Evolutionary conservation across 2,797 vertebrate genomes (phyloP).

Genomic region (Babyrousa celebensis): DNA sequence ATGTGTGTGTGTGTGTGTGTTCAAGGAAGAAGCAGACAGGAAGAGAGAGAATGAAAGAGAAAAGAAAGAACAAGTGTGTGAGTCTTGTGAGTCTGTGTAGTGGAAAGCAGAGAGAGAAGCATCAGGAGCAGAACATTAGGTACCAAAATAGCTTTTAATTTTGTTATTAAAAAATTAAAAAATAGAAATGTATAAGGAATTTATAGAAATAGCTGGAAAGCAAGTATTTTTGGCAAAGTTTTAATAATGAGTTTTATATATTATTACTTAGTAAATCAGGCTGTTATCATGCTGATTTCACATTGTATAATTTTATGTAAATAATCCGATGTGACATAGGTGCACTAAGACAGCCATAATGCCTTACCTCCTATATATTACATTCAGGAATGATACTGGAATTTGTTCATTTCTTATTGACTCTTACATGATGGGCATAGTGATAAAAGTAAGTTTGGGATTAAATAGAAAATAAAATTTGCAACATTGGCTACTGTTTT

Average conservation of each 20-base stretch:
- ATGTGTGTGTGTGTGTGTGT: conserved; percentile 51
- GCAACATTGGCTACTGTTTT: conserved; percentile 85
- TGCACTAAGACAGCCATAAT: conserved; percentile 69
- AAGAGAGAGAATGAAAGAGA: conserved; percentile 53
- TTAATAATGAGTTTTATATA: conserved; percentile 76
- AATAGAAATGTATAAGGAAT: conserved; percentile 77
- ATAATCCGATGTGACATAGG: conserved; percentile 76
- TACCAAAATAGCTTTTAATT: conserved; percentile 76
- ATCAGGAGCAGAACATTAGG: conserved; percentile 62
- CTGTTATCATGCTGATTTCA: conserved; percentile 69
- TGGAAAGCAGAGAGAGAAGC: conserved; percentile 26
- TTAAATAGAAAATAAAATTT: conserved; percentile 83
- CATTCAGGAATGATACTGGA: conserved; percentile 71
- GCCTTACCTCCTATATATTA: conserved; percentile 73
- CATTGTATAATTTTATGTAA: conserved; percentile 79
- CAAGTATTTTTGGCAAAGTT: conserved; percentile 77
- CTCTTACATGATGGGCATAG: conserved; percentile 79
- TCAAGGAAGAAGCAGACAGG: conserved; percentile 51
- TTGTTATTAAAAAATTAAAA: conserved; percentile 78
- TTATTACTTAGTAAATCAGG: conserved; percentile 70
- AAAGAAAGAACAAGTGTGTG: conserved; percentile 69
- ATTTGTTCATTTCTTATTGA: conserved; percentile 87
- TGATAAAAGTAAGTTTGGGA: conserved; percentile 81
- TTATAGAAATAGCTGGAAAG: conserved; percentile 78
- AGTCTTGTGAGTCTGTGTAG: conserved; percentile 61